phyloP scores from a whole-genome alignment of 2,113 vertebrate genomes.

The Dromaius novaehollandiae region DNA sequence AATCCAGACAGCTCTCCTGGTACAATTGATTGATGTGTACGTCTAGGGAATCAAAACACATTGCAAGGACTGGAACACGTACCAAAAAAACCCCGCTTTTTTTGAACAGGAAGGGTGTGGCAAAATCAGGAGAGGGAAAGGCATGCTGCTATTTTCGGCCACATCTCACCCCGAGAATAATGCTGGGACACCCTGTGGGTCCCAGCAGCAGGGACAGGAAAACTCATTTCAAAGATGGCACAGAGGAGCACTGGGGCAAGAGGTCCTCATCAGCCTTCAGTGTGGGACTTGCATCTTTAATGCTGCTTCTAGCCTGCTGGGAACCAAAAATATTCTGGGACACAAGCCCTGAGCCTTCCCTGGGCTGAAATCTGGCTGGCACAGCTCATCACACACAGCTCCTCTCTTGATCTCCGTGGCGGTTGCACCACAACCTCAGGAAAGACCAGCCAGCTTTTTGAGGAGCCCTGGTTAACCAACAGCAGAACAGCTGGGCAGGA shows the following conservation, averaged over 20 bases:
- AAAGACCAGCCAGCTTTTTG: neutral
- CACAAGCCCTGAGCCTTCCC: neutral
- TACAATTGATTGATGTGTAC: accelerated
- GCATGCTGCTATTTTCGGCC: neutral
- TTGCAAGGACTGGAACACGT: neutral
- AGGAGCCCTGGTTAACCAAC: neutral
- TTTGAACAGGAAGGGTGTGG: neutral
- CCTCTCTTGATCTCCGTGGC: neutral
- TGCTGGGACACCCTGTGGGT: neutral
- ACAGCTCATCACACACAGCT: neutral
- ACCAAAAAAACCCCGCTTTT: neutral
- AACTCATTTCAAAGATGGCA: neutral
- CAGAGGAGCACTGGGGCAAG: neutral
- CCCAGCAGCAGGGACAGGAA: neutral
- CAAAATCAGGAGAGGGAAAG: neutral
- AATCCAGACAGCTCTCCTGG: neutral
- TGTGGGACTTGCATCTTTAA: neutral
- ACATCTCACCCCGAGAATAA: neutral
- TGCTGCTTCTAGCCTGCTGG: neutral
- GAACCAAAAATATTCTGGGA: neutral
- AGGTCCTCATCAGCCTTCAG: neutral
- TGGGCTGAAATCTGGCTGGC: accelerated
- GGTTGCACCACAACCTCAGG: neutral
- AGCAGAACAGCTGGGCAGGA: neutral
- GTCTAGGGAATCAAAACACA: neutral